Conservation (phyloP, 2,113 vertebrate genomes). For the Cebidichthys violaceus region DNA sequence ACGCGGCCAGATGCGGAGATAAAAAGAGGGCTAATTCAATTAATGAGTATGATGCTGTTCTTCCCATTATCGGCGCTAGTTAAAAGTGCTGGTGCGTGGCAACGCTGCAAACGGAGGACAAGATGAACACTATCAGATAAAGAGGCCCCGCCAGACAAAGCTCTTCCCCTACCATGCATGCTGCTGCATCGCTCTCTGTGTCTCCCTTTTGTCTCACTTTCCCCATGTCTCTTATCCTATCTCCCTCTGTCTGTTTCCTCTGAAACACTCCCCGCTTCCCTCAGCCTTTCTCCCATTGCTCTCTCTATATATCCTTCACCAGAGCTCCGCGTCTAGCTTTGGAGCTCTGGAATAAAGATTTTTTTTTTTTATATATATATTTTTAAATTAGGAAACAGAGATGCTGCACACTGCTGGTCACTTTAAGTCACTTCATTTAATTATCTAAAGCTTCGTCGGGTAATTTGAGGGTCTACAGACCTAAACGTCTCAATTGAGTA, state of each 20-base stretch:
- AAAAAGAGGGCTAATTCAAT: slow-evolving; percentile 82
- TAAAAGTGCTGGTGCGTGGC: slow-evolving; percentile 79
- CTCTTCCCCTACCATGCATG: slow-evolving; percentile 66
- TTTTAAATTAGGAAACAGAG: slow-evolving; percentile 12
- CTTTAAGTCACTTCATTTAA: slow-evolving; percentile 42
- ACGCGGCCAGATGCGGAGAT: slow-evolving; percentile 77
- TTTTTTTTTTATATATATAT: neutral
- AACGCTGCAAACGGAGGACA: slow-evolving; percentile 72
- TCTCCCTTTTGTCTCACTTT: slow-evolving; percentile 56
- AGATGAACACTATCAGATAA: slow-evolving; percentile 80
- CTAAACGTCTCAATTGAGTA: neutral
- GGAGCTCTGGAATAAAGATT: neutral
- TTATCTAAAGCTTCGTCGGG: slow-evolving; percentile 39
- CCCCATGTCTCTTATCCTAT: slow-evolving; percentile 27
- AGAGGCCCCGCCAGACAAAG: slow-evolving; percentile 70
- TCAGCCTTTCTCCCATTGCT: neutral
- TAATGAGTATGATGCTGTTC: slow-evolving; percentile 80
- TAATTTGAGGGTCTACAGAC: slow-evolving; percentile 46
- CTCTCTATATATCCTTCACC: neutral
- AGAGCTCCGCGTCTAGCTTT: neutral
- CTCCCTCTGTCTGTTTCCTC: slow-evolving; percentile 34
- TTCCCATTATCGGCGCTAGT: slow-evolving; percentile 79
- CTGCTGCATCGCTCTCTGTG: slow-evolving; percentile 40
- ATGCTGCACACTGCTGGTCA: slow-evolving; percentile 33
- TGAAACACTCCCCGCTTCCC: slow-evolving; percentile 7